phyloP scores from a whole-genome alignment of 2,888 invertebrate species.

The Odontothrips loti region DNA sequence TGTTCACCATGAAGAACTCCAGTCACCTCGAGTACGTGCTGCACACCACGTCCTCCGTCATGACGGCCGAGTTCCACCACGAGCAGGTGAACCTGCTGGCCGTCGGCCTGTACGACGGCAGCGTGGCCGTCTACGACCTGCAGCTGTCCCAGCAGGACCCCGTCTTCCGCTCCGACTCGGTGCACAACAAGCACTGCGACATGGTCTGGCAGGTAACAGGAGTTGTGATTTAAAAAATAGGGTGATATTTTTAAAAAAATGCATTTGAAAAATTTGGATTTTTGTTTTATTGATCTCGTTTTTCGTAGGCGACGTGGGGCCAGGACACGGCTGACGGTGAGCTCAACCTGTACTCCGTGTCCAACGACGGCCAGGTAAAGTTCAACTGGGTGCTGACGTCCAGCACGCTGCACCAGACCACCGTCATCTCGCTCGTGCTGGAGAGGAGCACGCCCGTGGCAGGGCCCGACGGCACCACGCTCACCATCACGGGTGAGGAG shows the following conservation, averaged over 20 bases:
- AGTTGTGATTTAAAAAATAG: neutral
- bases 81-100: slow-evolving; percentile 78
- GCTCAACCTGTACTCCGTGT: slow-evolving; percentile 85
- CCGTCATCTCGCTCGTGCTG: slow-evolving; percentile 68
- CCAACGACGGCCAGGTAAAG: slow-evolving; percentile 84
- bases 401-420: slow-evolving; percentile 70
- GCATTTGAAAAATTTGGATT: neutral
- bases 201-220: slow-evolving; percentile 80
- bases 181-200: slow-evolving; percentile 79
- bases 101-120: slow-evolving; percentile 77
- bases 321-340: slow-evolving; percentile 86
- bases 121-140: slow-evolving; percentile 86
- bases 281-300: neutral
- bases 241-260: slow-evolving; percentile 28
- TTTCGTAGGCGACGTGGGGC: slow-evolving; percentile 79
- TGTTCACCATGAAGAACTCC: slow-evolving; percentile 93
- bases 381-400: slow-evolving; percentile 84
- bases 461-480: slow-evolving; percentile 30
- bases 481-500: slow-evolving; percentile 30
- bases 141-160: slow-evolving; percentile 53
- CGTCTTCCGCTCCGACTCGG: slow-evolving; percentile 71
- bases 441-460: slow-evolving; percentile 57
- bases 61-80: slow-evolving; percentile 81
- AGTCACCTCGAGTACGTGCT: slow-evolving; percentile 86
- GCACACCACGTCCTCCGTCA: slow-evolving; percentile 76